Evolutionary conservation across 2,888 invertebrate genomes (phyloP).

Genomic region (Calephelis perditalis): DNA sequence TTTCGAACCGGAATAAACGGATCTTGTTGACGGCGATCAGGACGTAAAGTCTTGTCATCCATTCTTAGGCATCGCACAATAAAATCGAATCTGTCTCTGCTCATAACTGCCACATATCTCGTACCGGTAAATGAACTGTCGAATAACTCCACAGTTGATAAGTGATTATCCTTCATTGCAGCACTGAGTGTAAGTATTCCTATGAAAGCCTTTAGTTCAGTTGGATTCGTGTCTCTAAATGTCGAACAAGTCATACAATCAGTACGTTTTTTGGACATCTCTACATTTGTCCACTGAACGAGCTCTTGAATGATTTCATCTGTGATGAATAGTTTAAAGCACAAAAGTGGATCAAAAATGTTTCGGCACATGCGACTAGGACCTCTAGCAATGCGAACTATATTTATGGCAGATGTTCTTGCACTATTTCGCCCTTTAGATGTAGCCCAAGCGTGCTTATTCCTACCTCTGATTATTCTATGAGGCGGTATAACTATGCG

Average conservation of each 20-base stretch:
- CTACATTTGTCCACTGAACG: constrained; percentile 3
- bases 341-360: constrained; percentile 17
- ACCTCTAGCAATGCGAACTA: constrained; percentile 25
- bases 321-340: constrained; percentile 17
- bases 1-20: constrained; percentile 35
- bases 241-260: neutral
- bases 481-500: constrained; percentile 27
- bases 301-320: constrained; percentile 22
- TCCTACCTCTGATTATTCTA: constrained; percentile 26
- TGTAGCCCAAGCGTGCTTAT: constrained; percentile 22
- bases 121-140: no score
- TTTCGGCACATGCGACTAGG: constrained; percentile 25
- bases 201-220: no score
- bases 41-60: constrained; percentile 25
- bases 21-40: constrained; percentile 24
- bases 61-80: constrained; percentile 22
- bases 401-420: constrained; percentile 27
- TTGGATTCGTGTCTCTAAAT: no score
- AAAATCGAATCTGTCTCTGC: constrained; percentile 25
- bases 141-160: no score
- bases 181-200: no score
- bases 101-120: constrained; percentile 22
- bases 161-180: no score
- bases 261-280: constrained; percentile 21
- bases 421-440: constrained; percentile 25